Evolutionary conservation across 64 coral and sea anemone genomes (phyloP), one percentile per base, ranked within the genome.

Genomic region (Montipora foliosa): DNA sequence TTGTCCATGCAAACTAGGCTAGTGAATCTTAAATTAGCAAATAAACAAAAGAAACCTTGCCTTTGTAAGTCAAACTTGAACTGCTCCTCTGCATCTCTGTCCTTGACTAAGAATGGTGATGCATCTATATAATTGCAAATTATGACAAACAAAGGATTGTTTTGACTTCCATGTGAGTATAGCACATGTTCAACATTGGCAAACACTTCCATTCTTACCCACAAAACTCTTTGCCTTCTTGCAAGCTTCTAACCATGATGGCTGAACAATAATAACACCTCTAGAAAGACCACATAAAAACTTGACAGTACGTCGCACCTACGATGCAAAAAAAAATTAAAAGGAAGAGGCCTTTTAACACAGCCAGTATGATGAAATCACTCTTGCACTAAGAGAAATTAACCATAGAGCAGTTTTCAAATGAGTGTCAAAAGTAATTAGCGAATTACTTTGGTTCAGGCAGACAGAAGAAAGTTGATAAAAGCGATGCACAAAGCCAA

Each of bases 241-340:
- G 12, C 88, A 99, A 14, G 98, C 98, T 12, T 87, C 92, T 16
- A 99, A 66, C 98, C 98, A 99, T 2, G 79, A 62, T 25, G 92
- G 95, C 25, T 89, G 19, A 70, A 96, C 95, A 5, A 99, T 89
- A 37, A 92, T 52, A 48, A 92, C 83, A 0, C 95, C 98, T 74
- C 92, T 89, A 11, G 98, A 88, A 24, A 99, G 47, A 17, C 95
- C 98, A 93, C 98, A 99, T 29, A 99, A 87, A 70, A 99, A 96
- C 79, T 99, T 99, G 49, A 99, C 98, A 4, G 98, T 99, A 47
- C 98, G 95, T 19, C 95, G 84, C 12, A 99, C 95, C 98, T 99
- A 87, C 44, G 75, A 82, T 8, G 52, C 52, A 55, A 55, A 55
- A 6, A 55, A 50, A 69, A 16, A 19, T 8, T 24, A 49, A 22